phyloP scores from a whole-genome alignment of 2,113 vertebrate genomes.

The Hipposideros armiger region DNA sequence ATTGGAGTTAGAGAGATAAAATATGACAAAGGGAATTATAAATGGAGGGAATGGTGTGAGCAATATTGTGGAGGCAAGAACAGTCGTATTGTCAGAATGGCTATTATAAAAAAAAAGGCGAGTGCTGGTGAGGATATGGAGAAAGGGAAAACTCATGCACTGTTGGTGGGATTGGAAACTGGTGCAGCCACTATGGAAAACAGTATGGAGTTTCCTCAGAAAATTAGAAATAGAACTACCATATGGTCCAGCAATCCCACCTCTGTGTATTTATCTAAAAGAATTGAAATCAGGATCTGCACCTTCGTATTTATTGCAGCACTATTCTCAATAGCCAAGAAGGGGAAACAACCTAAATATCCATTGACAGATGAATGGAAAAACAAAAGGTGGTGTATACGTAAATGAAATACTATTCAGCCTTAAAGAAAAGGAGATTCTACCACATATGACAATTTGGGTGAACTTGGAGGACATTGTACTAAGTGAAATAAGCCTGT shows the following conservation, averaged over 20 bases:
- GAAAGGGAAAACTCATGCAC: background rate
- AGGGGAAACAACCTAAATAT: background rate
- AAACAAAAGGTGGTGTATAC: background rate
- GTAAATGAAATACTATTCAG: background rate
- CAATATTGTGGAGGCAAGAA: background rate
- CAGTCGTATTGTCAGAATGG: background rate
- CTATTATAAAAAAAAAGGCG: background rate
- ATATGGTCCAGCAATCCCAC: background rate
- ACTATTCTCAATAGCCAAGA: background rate
- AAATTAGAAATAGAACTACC: background rate
- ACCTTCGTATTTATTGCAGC: background rate
- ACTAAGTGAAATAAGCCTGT: background rate
- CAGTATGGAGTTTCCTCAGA: background rate
- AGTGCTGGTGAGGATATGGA: background rate
- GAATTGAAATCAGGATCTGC: background rate
- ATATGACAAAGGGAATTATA: background rate
- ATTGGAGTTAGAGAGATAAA: background rate
- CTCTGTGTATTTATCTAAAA: conserved; percentile 16
- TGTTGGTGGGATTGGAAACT: background rate
- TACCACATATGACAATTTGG: background rate
- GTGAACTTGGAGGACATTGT: background rate
- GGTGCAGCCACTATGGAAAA: background rate
- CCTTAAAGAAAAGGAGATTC: background rate
- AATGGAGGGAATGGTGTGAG: background rate
- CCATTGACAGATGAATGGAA: background rate